A percentile compares a stretch with the other conserved stretches of the same genome.
phyloP scores from a whole-genome alignment of 2,888 invertebrate genomes.

The Megalurothrips usitatus region DNA sequence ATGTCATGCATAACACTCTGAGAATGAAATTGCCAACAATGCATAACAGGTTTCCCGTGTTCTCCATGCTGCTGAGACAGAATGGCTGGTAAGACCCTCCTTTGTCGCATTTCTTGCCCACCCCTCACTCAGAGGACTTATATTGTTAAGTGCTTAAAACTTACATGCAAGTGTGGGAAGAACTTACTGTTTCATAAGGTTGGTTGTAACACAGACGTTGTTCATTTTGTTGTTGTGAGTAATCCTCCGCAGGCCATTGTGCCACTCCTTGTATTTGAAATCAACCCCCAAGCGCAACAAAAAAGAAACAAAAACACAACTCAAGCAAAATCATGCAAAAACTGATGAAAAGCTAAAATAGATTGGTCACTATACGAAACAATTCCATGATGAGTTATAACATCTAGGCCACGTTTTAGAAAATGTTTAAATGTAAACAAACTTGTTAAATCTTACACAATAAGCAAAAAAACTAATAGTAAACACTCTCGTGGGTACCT shows the following conservation, averaged over 20 bases:
- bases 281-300: constrained; percentile 35
- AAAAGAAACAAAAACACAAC: constrained; percentile 41
- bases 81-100: too few species aligned
- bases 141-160: not conserved
- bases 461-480: not conserved
- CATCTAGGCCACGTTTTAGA: not conserved
- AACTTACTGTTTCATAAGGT: constrained; percentile 98
- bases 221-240: constrained; percentile 95
- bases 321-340: constrained; percentile 38
- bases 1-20: not conserved
- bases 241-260: constrained; percentile 78
- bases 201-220: constrained; percentile 92
- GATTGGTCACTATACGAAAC: not conserved
- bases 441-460: not conserved
- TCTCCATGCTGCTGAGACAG: too few species aligned
- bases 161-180: constrained; percentile 3
- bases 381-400: not conserved
- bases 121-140: too few species aligned
- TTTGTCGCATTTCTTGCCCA: too few species aligned
- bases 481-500: not conserved
- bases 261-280: constrained; percentile 69
- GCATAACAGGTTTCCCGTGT: too few species aligned
- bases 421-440: not conserved
- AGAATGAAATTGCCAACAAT: too few species aligned
- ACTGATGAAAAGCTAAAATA: constrained; percentile 24